These are phyloP conservation scores for Muscicapa striata DNA, from an alignment of 2,797 vertebrate species.

Conservation along the genomic window DNA sequence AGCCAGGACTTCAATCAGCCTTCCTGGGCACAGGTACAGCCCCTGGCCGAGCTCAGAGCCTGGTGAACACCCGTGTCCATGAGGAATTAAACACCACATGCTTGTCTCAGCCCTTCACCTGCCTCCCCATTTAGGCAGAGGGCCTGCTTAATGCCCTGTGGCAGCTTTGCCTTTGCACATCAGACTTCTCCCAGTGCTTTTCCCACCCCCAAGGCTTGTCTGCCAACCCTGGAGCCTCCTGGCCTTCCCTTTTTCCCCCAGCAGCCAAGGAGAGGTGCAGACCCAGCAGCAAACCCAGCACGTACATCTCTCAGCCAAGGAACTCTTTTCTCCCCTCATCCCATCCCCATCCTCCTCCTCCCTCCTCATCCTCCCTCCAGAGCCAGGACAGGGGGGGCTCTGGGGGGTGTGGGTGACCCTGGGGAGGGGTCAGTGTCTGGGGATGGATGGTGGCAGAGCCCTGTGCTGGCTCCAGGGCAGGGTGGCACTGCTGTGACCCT, in stretches of 20 bases:
- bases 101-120: neutral
- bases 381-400: neutral
- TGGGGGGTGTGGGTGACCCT: neutral
- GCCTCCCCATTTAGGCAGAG: neutral
- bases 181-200: neutral
- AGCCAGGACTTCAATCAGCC: conserved; percentile 1
- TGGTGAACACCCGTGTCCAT: neutral
- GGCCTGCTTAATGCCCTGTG: neutral
- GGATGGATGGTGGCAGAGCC: conserved; percentile 70
- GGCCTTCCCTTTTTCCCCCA: neutral
- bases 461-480: neutral
- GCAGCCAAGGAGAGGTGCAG: neutral
- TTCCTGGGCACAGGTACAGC: neutral
- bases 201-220: neutral
- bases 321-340: neutral
- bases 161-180: neutral
- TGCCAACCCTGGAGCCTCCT: neutral
- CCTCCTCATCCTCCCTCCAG: neutral
- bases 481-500: neutral
- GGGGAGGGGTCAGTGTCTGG: accelerated
- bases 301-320: neutral
- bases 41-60: neutral
- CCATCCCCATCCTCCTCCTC: conserved; percentile 12
- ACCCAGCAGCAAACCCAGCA: neutral
- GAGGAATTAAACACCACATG: neutral